Percentiles rank a stretch among this genome's conserved stretches.
Conservation (phyloP, 2,888 invertebrate genomes). For the Eubasilissa splendida region DNA sequence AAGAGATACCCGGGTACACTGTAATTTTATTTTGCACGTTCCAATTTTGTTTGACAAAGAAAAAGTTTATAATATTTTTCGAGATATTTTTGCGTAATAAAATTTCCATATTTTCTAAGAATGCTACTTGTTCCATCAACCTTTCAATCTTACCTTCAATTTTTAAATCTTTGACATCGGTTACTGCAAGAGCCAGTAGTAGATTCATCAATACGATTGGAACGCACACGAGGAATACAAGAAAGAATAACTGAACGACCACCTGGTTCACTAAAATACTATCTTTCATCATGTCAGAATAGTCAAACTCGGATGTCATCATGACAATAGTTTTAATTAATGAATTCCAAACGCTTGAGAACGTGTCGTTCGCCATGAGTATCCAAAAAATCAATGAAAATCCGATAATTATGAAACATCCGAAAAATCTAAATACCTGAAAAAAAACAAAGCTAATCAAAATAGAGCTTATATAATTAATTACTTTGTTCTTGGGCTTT, state of each 20-base stretch:
- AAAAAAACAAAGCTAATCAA: slow-evolving; percentile 59
- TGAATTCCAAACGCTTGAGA: slow-evolving; percentile 71
- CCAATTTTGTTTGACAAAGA: slow-evolving; percentile 4
- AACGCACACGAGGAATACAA: slow-evolving; percentile 71
- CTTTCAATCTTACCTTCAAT: slow-evolving; percentile 72
- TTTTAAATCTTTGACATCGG: slow-evolving; percentile 74
- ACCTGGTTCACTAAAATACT: slow-evolving; percentile 64
- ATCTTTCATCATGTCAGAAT: slow-evolving; percentile 69
- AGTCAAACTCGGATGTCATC: slow-evolving; percentile 77
- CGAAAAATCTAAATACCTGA: slow-evolving; percentile 69
- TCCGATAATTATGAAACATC: slow-evolving; percentile 70
- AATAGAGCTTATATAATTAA: too few species aligned
- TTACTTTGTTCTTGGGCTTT: too few species aligned
- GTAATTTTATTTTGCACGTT: slow-evolving; percentile 35
- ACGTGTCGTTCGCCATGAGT: slow-evolving; percentile 70
- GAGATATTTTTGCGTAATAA: slow-evolving; percentile 3
- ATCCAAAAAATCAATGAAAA: slow-evolving; percentile 74
- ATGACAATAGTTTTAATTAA: slow-evolving; percentile 74
- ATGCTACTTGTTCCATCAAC: slow-evolving; percentile 71
- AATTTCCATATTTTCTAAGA: slow-evolving; percentile 40
- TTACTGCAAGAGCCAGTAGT: slow-evolving; percentile 75
- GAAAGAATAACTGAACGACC: slow-evolving; percentile 70
- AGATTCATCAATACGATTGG: slow-evolving; percentile 76
- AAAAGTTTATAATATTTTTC: neutral
- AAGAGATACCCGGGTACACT: slow-evolving; percentile 50